A percentile compares a stretch with the other conserved stretches of the same genome.
Evolutionary conservation across 92 coral and sea anemone genomes (phyloP).

Genomic region (Paragorgia papillata): DNA sequence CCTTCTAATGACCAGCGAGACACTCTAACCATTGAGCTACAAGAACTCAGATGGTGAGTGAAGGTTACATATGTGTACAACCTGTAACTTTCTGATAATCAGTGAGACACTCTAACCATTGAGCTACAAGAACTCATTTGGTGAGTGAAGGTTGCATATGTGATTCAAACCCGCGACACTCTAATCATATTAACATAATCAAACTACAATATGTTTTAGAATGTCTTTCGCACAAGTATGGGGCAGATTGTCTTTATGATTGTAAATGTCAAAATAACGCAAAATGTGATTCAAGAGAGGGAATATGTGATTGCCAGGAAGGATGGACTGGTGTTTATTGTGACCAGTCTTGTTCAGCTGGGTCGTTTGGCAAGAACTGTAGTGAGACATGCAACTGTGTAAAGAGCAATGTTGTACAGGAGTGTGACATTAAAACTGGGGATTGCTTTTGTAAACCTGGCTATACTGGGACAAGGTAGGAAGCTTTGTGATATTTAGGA

Average conservation of each 20-base stretch:
- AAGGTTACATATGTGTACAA: no score
- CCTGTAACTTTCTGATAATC: no score
- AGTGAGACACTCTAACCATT: no score
- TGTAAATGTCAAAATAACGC: conserved; percentile 85
- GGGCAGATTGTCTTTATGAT: conserved; percentile 65
- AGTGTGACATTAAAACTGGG: conserved; percentile 79
- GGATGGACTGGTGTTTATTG: conserved; percentile 91
- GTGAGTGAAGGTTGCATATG: no score
- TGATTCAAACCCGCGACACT: no score
- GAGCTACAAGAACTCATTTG: no score
- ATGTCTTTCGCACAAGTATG: conserved; percentile 18
- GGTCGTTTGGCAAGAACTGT: conserved; percentile 83
- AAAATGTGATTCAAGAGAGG: conserved; percentile 75
- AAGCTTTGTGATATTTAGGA: no score
- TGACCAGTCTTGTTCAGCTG: conserved; percentile 73
- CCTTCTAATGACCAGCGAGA: no score
- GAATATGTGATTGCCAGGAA: conserved; percentile 75
- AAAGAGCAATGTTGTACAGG: conserved; percentile 44
- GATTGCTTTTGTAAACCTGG: conserved; percentile 75
- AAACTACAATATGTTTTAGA: no score
- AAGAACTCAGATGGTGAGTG: no score
- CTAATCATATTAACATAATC: no score
- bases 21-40: no score
- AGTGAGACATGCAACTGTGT: conserved; percentile 72
- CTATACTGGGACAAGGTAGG: conserved; percentile 68